Evolutionary conservation across 2,113 vertebrate genomes (phyloP).

Genomic region (Campylomormyrus tamandua): DNA sequence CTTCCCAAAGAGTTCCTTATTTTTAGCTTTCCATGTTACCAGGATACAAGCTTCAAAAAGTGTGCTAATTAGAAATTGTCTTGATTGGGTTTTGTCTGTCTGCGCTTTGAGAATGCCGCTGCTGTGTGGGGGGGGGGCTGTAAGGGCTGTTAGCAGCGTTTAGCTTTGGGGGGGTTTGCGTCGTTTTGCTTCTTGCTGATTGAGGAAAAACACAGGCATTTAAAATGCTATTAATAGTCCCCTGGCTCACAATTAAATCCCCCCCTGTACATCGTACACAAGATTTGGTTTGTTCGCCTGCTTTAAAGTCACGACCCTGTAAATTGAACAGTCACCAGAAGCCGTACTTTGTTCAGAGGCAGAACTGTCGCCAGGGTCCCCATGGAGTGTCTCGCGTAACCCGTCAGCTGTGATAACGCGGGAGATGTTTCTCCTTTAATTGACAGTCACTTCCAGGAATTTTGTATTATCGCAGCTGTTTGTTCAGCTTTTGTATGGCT

Average conservation of each 20-base stretch:
- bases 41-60: background rate
- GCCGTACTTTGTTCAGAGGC: background rate
- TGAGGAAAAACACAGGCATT: background rate
- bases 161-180: background rate
- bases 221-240: background rate
- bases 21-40: background rate
- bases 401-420: background rate
- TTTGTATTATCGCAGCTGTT: background rate
- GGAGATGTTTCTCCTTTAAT: background rate
- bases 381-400: background rate
- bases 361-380: background rate
- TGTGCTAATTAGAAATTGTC: background rate
- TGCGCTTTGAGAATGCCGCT: background rate
- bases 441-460: background rate
- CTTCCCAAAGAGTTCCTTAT: background rate
- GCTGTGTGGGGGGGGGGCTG: background rate
- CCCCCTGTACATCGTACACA: background rate
- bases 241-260: background rate
- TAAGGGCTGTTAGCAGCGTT: background rate
- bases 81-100: conserved; percentile 8
- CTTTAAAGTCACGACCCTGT: background rate
- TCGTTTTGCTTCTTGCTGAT: background rate
- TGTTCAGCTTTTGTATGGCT: background rate
- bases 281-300: background rate
- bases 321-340: too few relatives aligned